These are phyloP conservation scores for Boleophthalmus pectinirostris DNA, from an alignment of 2,113 vertebrate species.

Conservation along the genomic window DNA sequence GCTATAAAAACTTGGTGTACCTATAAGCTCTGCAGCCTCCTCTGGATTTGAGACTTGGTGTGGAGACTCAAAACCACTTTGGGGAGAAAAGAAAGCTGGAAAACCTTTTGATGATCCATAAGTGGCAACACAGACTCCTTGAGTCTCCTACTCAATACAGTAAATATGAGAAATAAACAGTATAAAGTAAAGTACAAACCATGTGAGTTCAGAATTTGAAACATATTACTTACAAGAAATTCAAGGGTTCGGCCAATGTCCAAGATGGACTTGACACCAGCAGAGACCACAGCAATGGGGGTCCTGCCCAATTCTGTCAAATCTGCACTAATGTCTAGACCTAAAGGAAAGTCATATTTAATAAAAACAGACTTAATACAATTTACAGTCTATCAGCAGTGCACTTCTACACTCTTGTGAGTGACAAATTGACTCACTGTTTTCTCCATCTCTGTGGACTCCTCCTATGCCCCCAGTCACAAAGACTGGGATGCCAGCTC, in stretches of 20 bases:
- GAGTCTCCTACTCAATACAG: conserved; percentile 82
- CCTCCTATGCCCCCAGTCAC: conserved; percentile 90
- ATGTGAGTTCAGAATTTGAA: background rate
- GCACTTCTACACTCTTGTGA: background rate
- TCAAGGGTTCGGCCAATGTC: conserved; percentile 90
- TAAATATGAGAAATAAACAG: background rate
- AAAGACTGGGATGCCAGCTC: conserved; percentile 84
- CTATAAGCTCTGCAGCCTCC: conserved; percentile 86
- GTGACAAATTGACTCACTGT: conserved; percentile 73
- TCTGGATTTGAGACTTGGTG: conserved; percentile 77
- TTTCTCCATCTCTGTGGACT: conserved; percentile 86
- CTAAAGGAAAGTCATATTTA: conserved; percentile 60
- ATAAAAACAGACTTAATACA: background rate
- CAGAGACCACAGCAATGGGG: conserved; percentile 85
- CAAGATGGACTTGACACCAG: conserved; percentile 89
- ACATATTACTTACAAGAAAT: conserved; percentile 79
- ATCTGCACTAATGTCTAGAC: conserved; percentile 89
- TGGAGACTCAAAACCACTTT: conserved; percentile 83
- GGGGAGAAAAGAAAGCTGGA: conserved; percentile 85
- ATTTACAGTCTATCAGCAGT: background rate
- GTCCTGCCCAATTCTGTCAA: conserved; percentile 88
- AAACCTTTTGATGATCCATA: conserved; percentile 84
- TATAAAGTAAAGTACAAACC: background rate
- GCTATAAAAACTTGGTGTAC: conserved; percentile 53
- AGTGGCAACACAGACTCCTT: conserved; percentile 87